These are phyloP conservation scores for Mastomys natalensis DNA, from an alignment of 2,113 vertebrate species.

Conservation along the genomic window DNA sequence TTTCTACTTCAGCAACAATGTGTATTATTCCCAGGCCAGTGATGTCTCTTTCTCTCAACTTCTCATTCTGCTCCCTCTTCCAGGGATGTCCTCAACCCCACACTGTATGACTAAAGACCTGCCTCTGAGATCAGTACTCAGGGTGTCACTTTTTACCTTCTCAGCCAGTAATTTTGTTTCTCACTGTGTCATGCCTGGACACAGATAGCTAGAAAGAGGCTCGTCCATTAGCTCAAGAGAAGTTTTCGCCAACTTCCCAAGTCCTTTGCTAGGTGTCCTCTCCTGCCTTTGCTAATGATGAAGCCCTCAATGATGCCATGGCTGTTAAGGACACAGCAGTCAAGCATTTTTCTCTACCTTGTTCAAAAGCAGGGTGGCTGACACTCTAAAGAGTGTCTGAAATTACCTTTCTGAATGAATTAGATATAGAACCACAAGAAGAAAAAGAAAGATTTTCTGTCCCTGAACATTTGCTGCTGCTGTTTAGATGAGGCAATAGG, in stretches of 20 bases:
- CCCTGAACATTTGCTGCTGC: not conserved
- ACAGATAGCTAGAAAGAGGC: not conserved
- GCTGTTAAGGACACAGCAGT: too few relatives aligned
- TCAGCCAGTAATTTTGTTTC: not conserved
- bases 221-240: not conserved
- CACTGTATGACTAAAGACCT: not conserved
- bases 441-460: not conserved
- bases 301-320: not conserved
- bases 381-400: not conserved
- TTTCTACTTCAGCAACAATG: too few relatives aligned
- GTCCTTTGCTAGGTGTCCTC: not conserved
- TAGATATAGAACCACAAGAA: not conserved
- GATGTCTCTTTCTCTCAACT: not conserved
- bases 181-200: not conserved
- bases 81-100: not conserved
- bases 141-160: not conserved
- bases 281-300: not conserved
- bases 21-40: not conserved
- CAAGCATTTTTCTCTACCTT: not conserved
- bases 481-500: not conserved
- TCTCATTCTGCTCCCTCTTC: not conserved
- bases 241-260: too few relatives aligned
- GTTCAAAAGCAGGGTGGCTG: not conserved
- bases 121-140: not conserved
- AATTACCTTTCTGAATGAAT: not conserved